Base-by-base conservation (phyloP, 1,140 invertebrate species). In the Bathynomus jamesi region DNA sequence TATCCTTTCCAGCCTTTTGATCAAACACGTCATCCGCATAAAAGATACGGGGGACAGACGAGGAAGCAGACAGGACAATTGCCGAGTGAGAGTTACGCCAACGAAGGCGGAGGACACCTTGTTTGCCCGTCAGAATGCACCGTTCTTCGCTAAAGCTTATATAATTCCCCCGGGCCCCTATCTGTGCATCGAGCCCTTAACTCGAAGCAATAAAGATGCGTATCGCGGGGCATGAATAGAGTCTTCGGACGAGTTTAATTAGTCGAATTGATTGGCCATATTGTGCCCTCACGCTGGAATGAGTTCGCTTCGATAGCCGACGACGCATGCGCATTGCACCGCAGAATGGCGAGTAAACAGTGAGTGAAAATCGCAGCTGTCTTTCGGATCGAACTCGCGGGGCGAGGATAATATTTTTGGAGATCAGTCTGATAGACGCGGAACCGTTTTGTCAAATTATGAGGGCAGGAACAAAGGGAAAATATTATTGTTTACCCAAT, bases 241-340 rank as follows among this genome's bases (percentile, higher is more conserved):
- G 21, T 53, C 40, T 53, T 21, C 21, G 40, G 40, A 53, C 13
- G 40, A 53, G 40, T 53, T 53, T 53, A 53, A 53, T 53, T 53
- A 53, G 40, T 53, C 40, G 40, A 53, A 53, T 53, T 53, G 40
- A 53, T 53, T 53, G 40, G 40, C 40, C 40, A 53, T 53, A 53
- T 53, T 53, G 40, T 53, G 21, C 40, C 40, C 40, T 53, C 40
- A 53, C 40, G 40, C 40, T 53, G 40, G 40, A 53, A 17, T 53
- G 40, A 53, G 40, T 53, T 53, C 21, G 13, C 21, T 21, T 53
- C 21, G 11, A 21, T 53, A 1, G 11, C 11, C 40, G 1, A 21
- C 40, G 40, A 53, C 40, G 5, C 40, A 8, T 53, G 2, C 21
- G 40, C 40, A 17, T 53, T 53, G 40, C 40, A 53, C 40, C 40